A percentile compares a stretch with the other conserved stretches of the same genome.
These are phyloP conservation scores for Dufourea novaeangliae DNA, from an alignment of 1,140 invertebrate species.

Conservation along the genomic window DNA sequence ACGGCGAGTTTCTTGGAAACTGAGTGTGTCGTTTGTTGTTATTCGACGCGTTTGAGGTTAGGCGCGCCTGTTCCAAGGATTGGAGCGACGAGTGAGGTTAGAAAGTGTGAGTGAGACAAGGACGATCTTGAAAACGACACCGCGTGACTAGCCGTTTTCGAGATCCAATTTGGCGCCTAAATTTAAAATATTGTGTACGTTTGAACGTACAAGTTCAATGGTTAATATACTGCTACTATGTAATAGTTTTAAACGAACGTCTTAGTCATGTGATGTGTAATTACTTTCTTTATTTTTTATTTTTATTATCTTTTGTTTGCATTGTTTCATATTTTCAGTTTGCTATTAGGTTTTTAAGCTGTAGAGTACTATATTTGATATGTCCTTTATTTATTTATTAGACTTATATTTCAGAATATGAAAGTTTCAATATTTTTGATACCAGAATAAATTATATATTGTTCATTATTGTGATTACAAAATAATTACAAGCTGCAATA, in stretches of 20 bases:
- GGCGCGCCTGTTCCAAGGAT: neutral
- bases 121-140: neutral
- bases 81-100: conserved; percentile 20
- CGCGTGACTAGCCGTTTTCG: neutral
- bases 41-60: conserved; percentile 13
- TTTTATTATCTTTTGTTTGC: too few relatives aligned
- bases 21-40: neutral
- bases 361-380: too few relatives aligned
- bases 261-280: too few relatives aligned
- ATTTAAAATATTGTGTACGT: neutral
- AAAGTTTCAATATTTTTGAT: neutral
- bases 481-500: neutral
- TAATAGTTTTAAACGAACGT: too few relatives aligned
- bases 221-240: too few relatives aligned
- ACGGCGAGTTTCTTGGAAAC: neutral
- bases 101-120: neutral
- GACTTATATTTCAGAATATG: neutral
- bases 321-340: neutral
- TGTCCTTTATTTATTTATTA: neutral
- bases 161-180: neutral
- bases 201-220: neutral
- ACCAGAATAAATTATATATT: neutral
- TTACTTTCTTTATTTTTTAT: neutral
- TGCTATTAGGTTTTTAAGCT: neutral
- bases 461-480: neutral